These are phyloP conservation scores for Podarcis siculus DNA, from an alignment of 2,797 vertebrate species.

Conservation along the genomic window DNA sequence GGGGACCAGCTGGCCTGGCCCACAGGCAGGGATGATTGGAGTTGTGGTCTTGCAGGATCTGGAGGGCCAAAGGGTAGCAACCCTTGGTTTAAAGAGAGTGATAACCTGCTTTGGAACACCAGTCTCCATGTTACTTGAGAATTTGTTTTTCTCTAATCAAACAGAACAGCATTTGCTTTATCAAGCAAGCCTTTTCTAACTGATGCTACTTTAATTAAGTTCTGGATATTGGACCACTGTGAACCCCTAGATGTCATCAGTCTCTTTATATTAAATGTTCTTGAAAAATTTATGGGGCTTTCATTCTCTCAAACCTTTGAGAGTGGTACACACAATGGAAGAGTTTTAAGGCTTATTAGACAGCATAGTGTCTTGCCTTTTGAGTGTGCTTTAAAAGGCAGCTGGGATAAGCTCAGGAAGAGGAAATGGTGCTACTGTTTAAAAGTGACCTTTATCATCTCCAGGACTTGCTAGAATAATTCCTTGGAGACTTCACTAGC, in stretches of 20 bases:
- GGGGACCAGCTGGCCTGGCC: no score
- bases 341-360: slow-evolving; percentile 17
- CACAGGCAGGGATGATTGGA: no score
- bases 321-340: slow-evolving; percentile 35
- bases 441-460: slow-evolving; percentile 25
- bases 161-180: not conserved
- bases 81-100: no score
- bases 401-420: slow-evolving; percentile 22
- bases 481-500: slow-evolving; percentile 20
- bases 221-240: not conserved
- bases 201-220: not conserved
- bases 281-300: not conserved
- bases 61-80: no score
- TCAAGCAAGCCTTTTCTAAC: not conserved
- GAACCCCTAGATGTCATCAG: not conserved
- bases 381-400: not conserved
- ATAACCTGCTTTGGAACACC: not conserved
- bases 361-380: slow-evolving; percentile 22
- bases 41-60: no score
- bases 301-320: not conserved
- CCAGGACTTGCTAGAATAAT: slow-evolving; percentile 13
- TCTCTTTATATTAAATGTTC: not conserved
- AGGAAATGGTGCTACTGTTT: slow-evolving; percentile 1
- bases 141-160: not conserved
- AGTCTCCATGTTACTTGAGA: not conserved